Conservation (phyloP, 2,888 invertebrate species). For the Malachius bipustulatus region DNA sequence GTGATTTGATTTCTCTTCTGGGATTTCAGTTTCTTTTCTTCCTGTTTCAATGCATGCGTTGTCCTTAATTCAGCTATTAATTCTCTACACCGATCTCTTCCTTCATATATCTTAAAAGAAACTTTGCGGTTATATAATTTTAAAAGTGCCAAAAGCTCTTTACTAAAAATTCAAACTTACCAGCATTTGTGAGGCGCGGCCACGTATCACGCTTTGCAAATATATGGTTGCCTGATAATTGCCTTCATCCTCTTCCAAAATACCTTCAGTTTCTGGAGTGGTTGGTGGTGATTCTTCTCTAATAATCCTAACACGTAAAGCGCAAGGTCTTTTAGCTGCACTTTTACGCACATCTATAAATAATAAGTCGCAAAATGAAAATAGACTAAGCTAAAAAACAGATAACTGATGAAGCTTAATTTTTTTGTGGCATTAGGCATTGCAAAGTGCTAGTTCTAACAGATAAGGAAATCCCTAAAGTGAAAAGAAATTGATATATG, state of each 20-base stretch:
- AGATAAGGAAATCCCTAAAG: too few relatives aligned
- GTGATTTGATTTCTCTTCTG: conserved; percentile 21
- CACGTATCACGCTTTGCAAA: conserved; percentile 55
- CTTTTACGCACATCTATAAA: conserved; percentile 21
- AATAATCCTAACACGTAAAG: conserved; percentile 24
- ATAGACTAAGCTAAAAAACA: too few relatives aligned
- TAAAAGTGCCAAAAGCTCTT: background rate
- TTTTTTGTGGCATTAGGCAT: too few relatives aligned
- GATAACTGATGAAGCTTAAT: too few relatives aligned
- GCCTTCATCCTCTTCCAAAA: conserved; percentile 33
- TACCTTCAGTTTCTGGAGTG: conserved; percentile 29
- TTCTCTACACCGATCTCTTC: conserved; percentile 54
- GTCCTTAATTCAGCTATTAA: conserved; percentile 60
- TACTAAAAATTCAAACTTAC: conserved; percentile 37
- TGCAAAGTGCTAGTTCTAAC: too few relatives aligned
- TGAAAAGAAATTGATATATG: too few relatives aligned
- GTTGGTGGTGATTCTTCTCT: conserved; percentile 17
- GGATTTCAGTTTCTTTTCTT: conserved; percentile 35
- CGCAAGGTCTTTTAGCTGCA: conserved; percentile 19
- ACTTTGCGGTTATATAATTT: background rate
- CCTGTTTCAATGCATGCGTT: conserved; percentile 51
- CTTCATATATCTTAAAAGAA: conserved; percentile 55
- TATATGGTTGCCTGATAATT: conserved; percentile 45
- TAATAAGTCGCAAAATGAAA: too few relatives aligned
- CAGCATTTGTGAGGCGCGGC: conserved; percentile 59